Percentiles rank a stretch among this genome's conserved stretches.
Conservation (phyloP, 2,113 vertebrate species). For the Nycticryphes semicollaris region DNA sequence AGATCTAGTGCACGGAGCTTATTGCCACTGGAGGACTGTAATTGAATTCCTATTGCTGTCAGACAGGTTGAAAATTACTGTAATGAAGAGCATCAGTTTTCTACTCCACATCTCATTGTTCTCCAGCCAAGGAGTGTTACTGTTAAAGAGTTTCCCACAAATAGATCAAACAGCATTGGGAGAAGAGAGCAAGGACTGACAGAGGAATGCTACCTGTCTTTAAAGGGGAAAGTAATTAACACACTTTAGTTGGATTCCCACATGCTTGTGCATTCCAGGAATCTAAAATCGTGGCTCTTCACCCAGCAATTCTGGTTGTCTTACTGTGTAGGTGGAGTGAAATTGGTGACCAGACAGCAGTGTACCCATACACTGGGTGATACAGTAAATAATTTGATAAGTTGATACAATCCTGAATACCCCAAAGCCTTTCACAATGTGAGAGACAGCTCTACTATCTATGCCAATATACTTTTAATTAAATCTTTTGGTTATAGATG, state of each 20-base stretch:
- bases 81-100: constrained; percentile 62
- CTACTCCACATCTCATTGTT: constrained; percentile 39
- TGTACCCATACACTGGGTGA: too few species aligned
- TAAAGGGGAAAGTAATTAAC: background rate
- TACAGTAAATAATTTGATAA: background rate
- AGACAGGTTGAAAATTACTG: constrained; percentile 61
- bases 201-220: background rate
- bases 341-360: background rate
- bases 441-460: background rate
- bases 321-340: background rate
- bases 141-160: background rate
- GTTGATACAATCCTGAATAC: too few species aligned
- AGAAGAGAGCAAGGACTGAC: background rate
- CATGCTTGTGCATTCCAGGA: background rate
- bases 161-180: background rate
- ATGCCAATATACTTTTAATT: background rate
- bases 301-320: background rate
- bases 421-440: background rate
- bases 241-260: background rate
- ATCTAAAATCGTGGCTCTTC: background rate
- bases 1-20: constrained; percentile 40
- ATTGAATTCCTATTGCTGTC: constrained; percentile 69
- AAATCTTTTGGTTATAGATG: fast-evolving
- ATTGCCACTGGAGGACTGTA: constrained; percentile 64
- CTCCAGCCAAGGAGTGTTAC: constrained; percentile 6